These are phyloP conservation scores for Lamellibrachia columna DNA, from an alignment of 2,888 invertebrate species.

Conservation along the genomic window DNA sequence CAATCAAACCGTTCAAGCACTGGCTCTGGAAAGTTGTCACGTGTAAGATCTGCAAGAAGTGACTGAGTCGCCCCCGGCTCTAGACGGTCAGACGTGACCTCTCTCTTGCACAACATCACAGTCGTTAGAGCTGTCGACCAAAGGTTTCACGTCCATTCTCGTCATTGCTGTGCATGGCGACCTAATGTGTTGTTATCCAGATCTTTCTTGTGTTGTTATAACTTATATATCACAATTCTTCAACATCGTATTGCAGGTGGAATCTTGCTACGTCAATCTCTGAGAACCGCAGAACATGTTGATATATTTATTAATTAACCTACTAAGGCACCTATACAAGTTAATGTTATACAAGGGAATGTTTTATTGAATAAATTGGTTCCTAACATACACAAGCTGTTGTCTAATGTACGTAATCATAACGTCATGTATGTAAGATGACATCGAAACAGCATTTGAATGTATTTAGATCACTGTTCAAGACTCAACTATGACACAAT, in stretches of 20 bases:
- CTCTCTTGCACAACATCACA: no score
- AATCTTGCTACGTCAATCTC: neutral
- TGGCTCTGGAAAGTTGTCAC: neutral
- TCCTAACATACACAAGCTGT: no score
- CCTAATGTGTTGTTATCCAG: neutral
- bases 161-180: neutral
- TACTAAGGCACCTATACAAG: neutral
- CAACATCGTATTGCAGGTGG: neutral
- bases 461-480: no score
- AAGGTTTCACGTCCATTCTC: neutral
- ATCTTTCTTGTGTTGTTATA: neutral
- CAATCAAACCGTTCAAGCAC: conserved; percentile 32
- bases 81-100: no score
- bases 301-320: neutral
- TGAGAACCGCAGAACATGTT: neutral
- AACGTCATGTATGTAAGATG: no score
- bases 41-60: neutral
- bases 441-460: no score
- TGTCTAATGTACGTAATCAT: no score
- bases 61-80: no score
- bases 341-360: neutral
- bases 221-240: neutral
- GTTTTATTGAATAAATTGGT: no score
- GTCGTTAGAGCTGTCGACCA: neutral
- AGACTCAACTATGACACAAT: no score